Evolutionary conservation across 2,797 vertebrate genomes (phyloP), one percentile per base, ranked within the genome.

Genomic region (Momotus momota): DNA sequence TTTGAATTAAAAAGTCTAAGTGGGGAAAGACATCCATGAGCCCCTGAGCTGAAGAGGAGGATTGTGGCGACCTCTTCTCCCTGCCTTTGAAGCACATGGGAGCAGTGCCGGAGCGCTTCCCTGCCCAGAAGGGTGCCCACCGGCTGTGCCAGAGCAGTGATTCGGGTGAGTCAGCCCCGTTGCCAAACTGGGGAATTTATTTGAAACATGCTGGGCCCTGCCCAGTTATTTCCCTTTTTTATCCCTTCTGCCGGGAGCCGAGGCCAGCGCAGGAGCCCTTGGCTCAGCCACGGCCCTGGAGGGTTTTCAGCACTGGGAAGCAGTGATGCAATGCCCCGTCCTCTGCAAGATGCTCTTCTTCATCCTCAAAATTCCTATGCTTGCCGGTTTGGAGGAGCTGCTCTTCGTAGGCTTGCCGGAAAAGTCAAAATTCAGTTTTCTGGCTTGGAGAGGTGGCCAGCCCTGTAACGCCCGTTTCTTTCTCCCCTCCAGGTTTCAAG

Each of bases 401-500:
- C 29, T 86, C 27, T 77, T 79, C 66, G 8, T 0, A 51, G 62
- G 17, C 20, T 70, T 2, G 3, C 22, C 22, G 72, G 79, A 78
- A 79, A 61, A 17, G 12, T 22, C 40, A 29, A 41, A 58, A 45
- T 54, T 35, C 26, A 5, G 2, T 65, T 71, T 52, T 45, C 6
- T 80, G 78, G 25, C 12, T n/a, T 58, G 55, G 33, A 58, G 74
- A 41, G 35, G 54, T 9, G 3, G n/a, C 29, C 29, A 31, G 16
- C 19, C 29, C 29, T 5, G 1, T 71, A 49, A 94, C 0, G 0
- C n/a, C 64, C 0, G 0, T 46, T 61, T 21, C 33, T 84, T 91
- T 77, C 21, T 33, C 65, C 60, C 25, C 23, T 78, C 41, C 61
- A 98, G 97, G 97, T 98, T 83, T 98, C 98, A 6, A 98, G 98